Evolutionary conservation across 1,140 invertebrate genomes (phyloP).

Genomic region (Pseudomyrmex flavicornis): DNA sequence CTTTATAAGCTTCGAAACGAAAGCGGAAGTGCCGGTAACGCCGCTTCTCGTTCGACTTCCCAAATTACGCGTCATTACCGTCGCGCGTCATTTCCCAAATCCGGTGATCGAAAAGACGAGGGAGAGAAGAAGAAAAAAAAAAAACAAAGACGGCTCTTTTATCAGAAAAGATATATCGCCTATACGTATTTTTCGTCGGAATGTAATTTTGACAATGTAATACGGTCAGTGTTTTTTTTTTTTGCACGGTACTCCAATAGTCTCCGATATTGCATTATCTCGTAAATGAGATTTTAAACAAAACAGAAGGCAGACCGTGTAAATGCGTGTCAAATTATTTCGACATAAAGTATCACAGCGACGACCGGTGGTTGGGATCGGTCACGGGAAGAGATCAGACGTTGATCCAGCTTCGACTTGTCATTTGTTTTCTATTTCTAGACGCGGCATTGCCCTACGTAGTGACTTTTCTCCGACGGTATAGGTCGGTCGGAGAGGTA

Average conservation of each 20-base stretch:
- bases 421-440: constrained; percentile 78
- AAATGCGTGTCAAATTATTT: no score
- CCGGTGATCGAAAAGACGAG: background rate
- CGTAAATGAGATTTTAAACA: no score
- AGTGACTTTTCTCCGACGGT: constrained; percentile 73
- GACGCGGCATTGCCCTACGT: constrained; percentile 46
- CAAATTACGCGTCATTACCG: constrained; percentile 36
- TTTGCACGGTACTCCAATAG: no score
- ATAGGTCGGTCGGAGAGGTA: constrained; percentile 68
- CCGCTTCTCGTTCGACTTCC: constrained; percentile 14
- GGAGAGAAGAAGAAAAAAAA: background rate
- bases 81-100: constrained; percentile 41
- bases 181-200: background rate
- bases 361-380: background rate
- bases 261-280: no score
- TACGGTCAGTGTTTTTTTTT: no score
- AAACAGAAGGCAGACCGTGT: no score
- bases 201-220: background rate
- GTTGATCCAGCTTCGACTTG: constrained; percentile 56
- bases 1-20: constrained; percentile 78
- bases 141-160: background rate
- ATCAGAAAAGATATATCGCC: background rate
- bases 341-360: no score
- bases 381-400: constrained; percentile 28
- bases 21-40: background rate